Evolutionary conservation across 2,888 invertebrate species (phyloP), one percentile per base, ranked within the genome.

Genomic region (Chrysotoxum bicinctum): DNA sequence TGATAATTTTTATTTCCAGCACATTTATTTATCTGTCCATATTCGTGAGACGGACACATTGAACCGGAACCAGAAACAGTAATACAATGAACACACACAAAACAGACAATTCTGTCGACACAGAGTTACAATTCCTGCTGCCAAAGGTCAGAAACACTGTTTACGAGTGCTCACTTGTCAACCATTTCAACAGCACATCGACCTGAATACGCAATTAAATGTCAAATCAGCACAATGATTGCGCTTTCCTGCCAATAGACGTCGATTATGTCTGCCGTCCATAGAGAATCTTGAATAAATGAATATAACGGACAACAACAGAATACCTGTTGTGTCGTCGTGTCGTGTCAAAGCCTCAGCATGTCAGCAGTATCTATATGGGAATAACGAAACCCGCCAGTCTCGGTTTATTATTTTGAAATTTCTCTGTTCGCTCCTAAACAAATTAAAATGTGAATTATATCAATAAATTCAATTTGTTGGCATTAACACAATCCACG

Each of bases 191-290:
- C 72, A 66, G 45, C 45, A 64, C 66, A 60, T 79, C 84, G 84
- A 75, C 80, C 84, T 76, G 84, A 84, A 84, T 79, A 79, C 75
- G 58, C 66, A 84, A 84, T 84, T 75, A 84, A 84, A 84, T 80
- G 75, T 66, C 84, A 79, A 84, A 84, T 84, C 80, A 84, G 70
- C 84, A 76, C 45, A 76, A 76, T 54, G 74, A 80, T 66, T 68
- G 75, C 52, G 48, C 58, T 48, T 66, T 66, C 74, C 83, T 83
- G 74, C 74, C 78, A 64, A 64, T 78, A 43, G 54, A 32, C 56
- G 73, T 58, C n/a, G 40, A 54, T 48, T 64, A 52, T 62, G 35
- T 35, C 56, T 40, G 19, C 50, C 60, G 40, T 64, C 16, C 30
- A 16, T 43, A 30, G 35, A 62, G 45, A 45, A 64, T 64, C 45